Conservation (phyloP, 2,888 invertebrate species). For the Drosophila falleni region DNA sequence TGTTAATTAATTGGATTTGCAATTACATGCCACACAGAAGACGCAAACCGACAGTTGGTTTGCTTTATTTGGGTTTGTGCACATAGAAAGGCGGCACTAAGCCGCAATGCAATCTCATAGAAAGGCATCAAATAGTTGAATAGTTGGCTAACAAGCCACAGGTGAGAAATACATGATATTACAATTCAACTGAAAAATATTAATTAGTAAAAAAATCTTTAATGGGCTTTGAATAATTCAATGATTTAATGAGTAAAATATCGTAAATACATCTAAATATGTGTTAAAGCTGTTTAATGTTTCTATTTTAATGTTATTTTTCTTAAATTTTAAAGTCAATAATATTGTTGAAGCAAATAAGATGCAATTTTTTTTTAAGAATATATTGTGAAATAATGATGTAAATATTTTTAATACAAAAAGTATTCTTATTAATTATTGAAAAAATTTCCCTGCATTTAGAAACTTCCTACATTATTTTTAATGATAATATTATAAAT, state of each 20-base stretch:
- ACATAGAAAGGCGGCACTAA: slow-evolving; percentile 49
- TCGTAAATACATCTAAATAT: neutral
- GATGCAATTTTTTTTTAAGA: neutral
- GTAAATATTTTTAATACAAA: no score
- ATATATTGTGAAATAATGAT: neutral
- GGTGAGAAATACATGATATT: neutral
- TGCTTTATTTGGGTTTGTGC: slow-evolving; percentile 5
- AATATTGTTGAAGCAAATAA: neutral
- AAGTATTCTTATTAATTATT: no score
- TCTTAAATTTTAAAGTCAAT: neutral
- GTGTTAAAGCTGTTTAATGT: neutral
- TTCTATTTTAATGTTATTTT: neutral
- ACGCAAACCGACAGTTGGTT: slow-evolving; percentile 18
- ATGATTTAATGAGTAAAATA: neutral
- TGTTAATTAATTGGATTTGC: slow-evolving; percentile 82
- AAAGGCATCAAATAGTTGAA: slow-evolving; percentile 15
- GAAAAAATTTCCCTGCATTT: no score
- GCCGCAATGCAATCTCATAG: slow-evolving; percentile 26
- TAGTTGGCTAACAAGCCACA: slow-evolving; percentile 23
- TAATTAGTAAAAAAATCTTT: no score
- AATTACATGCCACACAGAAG: slow-evolving; percentile 67
- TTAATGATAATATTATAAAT: no score
- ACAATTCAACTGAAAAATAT: neutral
- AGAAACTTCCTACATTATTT: neutral
- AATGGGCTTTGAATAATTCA: neutral